Percentiles rank a stretch among this genome's conserved stretches.
These are phyloP conservation scores for Antigone vipio DNA, from an alignment of 2,113 vertebrate species.

Conservation along the genomic window DNA sequence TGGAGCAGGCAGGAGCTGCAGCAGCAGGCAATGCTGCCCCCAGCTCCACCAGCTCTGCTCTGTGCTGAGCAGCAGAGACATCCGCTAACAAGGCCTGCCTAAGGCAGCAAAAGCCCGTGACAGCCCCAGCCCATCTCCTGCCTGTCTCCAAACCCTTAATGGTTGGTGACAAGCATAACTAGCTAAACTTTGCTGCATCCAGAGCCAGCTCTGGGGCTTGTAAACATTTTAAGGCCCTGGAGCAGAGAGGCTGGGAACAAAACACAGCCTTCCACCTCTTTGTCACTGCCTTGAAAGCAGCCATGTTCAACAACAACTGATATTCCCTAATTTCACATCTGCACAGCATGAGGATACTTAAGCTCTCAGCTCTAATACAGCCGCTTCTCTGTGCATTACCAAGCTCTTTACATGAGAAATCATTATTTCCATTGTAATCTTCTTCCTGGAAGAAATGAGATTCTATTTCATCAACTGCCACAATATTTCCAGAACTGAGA, in stretches of 20 bases:
- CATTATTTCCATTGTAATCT: not conserved
- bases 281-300: not conserved
- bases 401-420: not conserved
- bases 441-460: not conserved
- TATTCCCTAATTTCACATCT: not conserved
- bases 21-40: not conserved
- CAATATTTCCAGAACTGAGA: not conserved
- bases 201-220: not conserved
- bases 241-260: not conserved
- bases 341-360: not conserved
- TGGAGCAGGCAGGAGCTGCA: not conserved
- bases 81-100: not conserved
- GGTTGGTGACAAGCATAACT: conserved; percentile 24
- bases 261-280: not conserved
- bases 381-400: not conserved
- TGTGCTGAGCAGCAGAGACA: not conserved
- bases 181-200: conserved; percentile 2
- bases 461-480: not conserved
- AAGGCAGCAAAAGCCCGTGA: not conserved
- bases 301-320: not conserved
- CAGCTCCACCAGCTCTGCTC: not conserved
- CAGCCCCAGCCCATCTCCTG: not conserved
- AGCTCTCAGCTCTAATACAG: not conserved
- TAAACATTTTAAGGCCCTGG: conserved; percentile 5
- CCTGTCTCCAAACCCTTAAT: not conserved